phyloP scores from a whole-genome alignment of 2,797 vertebrate species.

The Schizopygopsis malacanthus region DNA sequence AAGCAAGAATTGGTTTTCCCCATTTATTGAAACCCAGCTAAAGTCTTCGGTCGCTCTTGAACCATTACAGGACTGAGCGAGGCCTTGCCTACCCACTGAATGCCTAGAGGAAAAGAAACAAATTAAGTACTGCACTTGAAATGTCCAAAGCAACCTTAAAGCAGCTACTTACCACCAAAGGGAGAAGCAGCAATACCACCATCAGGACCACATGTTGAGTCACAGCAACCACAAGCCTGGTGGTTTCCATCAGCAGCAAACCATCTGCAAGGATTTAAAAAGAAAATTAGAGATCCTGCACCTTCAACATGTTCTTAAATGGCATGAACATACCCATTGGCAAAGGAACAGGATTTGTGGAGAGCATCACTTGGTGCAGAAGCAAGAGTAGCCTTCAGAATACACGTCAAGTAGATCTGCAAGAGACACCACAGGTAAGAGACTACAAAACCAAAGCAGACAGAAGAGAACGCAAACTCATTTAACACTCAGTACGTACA shows the following conservation, averaged over 20 bases:
- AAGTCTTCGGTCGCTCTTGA: too few relatives aligned
- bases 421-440: rapidly evolving
- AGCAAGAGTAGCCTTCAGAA: constrained; percentile 3
- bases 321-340: neutral
- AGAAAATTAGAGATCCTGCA: rapidly evolving
- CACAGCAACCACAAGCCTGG: constrained; percentile 23
- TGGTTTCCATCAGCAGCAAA: neutral
- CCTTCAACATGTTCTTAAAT: neutral
- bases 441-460: neutral
- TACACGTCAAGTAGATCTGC: constrained; percentile 20
- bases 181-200: neutral
- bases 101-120: neutral
- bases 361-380: neutral
- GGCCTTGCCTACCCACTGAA: too few relatives aligned
- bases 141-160: too few relatives aligned
- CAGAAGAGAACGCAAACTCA: too few relatives aligned
- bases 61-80: too few relatives aligned
- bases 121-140: neutral
- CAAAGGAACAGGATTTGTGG: constrained; percentile 25
- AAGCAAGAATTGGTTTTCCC: too few relatives aligned
- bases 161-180: neutral
- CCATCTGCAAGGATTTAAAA: neutral
- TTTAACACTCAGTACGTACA: too few relatives aligned
- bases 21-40: too few relatives aligned
- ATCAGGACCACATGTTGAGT: constrained; percentile 7